A percentile compares a stretch with the other conserved stretches of the same genome.
phyloP scores from a whole-genome alignment of 1,140 invertebrate genomes.

The Drosophila teissieri region DNA sequence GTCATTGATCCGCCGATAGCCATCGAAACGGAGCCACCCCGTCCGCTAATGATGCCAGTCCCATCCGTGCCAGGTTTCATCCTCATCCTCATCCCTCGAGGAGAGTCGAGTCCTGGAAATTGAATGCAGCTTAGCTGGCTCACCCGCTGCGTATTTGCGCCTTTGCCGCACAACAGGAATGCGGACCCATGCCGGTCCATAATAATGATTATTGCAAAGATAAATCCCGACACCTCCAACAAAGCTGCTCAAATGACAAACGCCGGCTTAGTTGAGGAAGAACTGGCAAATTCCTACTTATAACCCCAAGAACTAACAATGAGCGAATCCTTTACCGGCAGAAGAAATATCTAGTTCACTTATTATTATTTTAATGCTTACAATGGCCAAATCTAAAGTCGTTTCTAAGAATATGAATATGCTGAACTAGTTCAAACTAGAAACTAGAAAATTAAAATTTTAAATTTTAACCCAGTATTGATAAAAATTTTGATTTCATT shows the following conservation, averaged over 20 bases:
- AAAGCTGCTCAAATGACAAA: constrained; percentile 81
- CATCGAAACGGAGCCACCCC: constrained; percentile 68
- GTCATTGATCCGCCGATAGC: constrained; percentile 74
- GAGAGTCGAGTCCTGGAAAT: constrained; percentile 46
- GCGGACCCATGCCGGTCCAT: constrained; percentile 51
- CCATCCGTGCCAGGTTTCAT: constrained; percentile 33
- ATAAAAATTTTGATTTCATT: no score
- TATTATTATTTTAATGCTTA: no score
- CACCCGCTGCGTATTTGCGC: constrained; percentile 81
- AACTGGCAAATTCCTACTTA: constrained; percentile 7
- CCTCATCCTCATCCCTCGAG: constrained; percentile 49
- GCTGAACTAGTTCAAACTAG: no score
- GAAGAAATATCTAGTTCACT: no score
- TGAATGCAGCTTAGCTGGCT: constrained; percentile 75
- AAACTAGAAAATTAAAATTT: no score
- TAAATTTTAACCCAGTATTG: no score
- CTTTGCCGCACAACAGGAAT: constrained; percentile 57
- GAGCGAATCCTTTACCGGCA: no score
- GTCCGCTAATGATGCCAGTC: constrained; percentile 62
- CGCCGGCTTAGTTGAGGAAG: constrained; percentile 49
- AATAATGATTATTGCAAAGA: constrained; percentile 82
- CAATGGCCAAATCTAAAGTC: no score
- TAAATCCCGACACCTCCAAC: constrained; percentile 80
- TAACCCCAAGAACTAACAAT: not conserved
- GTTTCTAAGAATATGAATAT: no score